Base-by-base conservation (phyloP, 2,797 vertebrate genomes). In the Channallabes apus region DNA sequence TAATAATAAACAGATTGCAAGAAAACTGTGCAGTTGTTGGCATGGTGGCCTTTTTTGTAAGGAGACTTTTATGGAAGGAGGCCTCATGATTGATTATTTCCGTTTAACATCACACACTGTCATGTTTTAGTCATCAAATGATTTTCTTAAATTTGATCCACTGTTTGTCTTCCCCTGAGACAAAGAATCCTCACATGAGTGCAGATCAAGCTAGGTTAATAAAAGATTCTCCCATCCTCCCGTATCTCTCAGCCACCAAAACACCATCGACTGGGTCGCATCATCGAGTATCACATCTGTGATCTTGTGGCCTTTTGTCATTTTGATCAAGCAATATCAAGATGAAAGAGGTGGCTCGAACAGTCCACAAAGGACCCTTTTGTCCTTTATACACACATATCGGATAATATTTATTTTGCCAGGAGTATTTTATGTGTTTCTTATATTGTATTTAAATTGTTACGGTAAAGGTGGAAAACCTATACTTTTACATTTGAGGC, bases 321-420 rank as follows among this genome's bases (percentile, higher is more conserved):
- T 83, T 86, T 62, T 62, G n/a, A 78, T 79, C 73, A 86, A 54
- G 80, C 38, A 41, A 41, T 24, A 27, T 68, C 51, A 76, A 59
- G 73, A 86, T 83, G 73, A 79, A 86, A 82, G 80, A 69, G 62
- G 5, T 11, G 62, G 15, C n/a, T 41, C 14, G n/a, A 68, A 76
- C 9, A 67, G 41, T 46, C 78, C 32, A 81, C 78, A 85, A 81
- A 82, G 59, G 68, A 4, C 22, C 22, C 54, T 58, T 56, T 59
- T 82, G 80, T 82, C 38, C 64, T 67, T 69, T 86, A 54, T 29
- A 38, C 22, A 54, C 59, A 72, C 67, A 59, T 38, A 46, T 51
- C 22, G 3, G 38, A 67, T 71, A n/a, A 22, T 9, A 29, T 79
- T 77, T 56, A 71, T 67, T 62, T 79, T 17, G 18, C 18, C 18